Evolutionary conservation across 2,113 vertebrate species (phyloP).

Genomic region (Archocentrus centrarchus): DNA sequence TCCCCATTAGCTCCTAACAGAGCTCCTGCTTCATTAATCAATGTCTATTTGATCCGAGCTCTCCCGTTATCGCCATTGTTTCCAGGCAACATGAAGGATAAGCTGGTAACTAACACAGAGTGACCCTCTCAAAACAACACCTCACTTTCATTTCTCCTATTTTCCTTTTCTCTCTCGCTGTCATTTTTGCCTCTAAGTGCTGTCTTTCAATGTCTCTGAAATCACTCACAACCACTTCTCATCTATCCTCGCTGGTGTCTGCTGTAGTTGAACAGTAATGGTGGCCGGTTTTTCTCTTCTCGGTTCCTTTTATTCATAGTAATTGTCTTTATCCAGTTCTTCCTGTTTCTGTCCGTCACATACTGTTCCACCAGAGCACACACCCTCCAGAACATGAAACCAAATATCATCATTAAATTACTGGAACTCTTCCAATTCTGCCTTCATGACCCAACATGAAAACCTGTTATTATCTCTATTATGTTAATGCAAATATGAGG

Average conservation of each 20-base stretch:
- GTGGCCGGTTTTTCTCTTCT: neutral
- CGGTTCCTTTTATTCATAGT: slow-evolving; percentile 12
- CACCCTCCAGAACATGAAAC: neutral
- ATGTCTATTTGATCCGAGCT: slow-evolving; percentile 46
- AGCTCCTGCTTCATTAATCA: slow-evolving; percentile 65
- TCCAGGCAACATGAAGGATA: slow-evolving; percentile 48
- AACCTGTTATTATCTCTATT: neutral
- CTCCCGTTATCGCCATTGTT: slow-evolving; percentile 25
- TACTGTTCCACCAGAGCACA: slow-evolving; percentile 8
- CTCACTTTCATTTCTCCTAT: slow-evolving; percentile 11
- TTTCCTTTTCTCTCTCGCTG: neutral
- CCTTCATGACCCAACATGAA: slow-evolving; percentile 10
- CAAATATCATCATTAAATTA: slow-evolving; percentile 17
- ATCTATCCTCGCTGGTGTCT: neutral
- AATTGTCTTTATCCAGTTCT: slow-evolving; percentile 55
- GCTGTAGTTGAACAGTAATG: neutral
- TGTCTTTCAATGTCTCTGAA: neutral
- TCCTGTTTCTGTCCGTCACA: neutral
- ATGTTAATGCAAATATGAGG: neutral
- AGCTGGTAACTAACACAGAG: slow-evolving; percentile 30
- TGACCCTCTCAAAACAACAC: neutral
- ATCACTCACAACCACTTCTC: neutral
- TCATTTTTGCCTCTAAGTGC: neutral
- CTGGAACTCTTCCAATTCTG: neutral
- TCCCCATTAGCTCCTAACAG: slow-evolving; percentile 22